Conservation (phyloP, 2,797 vertebrate genomes). For the Ispidina lecontei region DNA sequence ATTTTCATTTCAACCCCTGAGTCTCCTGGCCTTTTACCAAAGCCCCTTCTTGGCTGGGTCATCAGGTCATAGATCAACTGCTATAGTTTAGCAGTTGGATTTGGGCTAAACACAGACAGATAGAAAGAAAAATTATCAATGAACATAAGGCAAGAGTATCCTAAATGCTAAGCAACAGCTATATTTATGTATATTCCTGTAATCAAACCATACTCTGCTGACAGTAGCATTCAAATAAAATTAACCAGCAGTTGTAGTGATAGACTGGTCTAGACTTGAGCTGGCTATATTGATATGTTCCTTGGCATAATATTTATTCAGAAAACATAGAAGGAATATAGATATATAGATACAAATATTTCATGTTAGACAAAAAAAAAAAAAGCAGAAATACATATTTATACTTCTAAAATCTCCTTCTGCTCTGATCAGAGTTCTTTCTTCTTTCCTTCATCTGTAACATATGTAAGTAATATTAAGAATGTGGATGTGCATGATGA, state of each 20-base stretch:
- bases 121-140: not conserved
- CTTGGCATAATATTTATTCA: conserved; percentile 58
- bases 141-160: conserved; percentile 21
- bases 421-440: conserved; percentile 40
- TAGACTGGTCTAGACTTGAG: conserved; percentile 18
- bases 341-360: not conserved
- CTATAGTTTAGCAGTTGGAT: not conserved
- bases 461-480: conserved; percentile 43
- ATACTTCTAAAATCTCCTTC: conserved; percentile 31
- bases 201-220: conserved; percentile 40
- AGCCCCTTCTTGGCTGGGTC: not conserved
- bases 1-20: not conserved
- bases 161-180: conserved; percentile 28
- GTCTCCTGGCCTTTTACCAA: not conserved
- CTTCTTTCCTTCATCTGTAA: conserved; percentile 18
- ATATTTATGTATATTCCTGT: conserved; percentile 39
- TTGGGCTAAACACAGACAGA: not conserved
- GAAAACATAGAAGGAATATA: conserved; percentile 1
- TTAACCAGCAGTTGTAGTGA: conserved; percentile 36
- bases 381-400: conserved; percentile 25
- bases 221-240: conserved; percentile 38
- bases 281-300: conserved; percentile 31
- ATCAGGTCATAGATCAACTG: not conserved
- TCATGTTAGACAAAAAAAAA: conserved; percentile 35
- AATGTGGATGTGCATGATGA: not conserved